These are phyloP conservation scores for Phenganax stokvisi DNA, from an alignment of 92 coral and sea anemone species.

Conservation along the genomic window DNA sequence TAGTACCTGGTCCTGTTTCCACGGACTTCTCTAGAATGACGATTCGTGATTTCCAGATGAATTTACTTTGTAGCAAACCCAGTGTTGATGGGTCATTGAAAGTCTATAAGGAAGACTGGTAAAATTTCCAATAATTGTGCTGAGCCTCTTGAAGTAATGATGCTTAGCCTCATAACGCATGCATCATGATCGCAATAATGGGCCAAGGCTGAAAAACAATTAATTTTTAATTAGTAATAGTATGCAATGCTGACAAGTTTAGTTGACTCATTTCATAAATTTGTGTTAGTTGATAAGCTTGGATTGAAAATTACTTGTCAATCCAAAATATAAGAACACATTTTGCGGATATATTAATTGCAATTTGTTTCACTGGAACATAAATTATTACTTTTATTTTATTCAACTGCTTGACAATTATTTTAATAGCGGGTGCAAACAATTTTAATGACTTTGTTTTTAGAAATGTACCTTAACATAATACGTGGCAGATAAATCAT, in stretches of 20 bases:
- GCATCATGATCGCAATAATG: neutral
- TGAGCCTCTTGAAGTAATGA: constrained; percentile 32
- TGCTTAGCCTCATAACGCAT: constrained; percentile 3
- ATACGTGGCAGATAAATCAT: constrained; percentile 62
- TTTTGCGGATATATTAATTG: too few species aligned
- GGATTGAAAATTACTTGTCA: too few species aligned
- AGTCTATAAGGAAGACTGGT: constrained; percentile 27
- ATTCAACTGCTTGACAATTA: too few species aligned
- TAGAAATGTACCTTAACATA: constrained; percentile 42
- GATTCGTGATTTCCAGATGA: constrained; percentile 15
- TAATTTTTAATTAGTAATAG: too few species aligned
- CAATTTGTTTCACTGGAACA: too few species aligned
- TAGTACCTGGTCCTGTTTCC: constrained; percentile 1
- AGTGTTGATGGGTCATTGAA: constrained; percentile 42
- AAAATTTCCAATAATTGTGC: neutral
- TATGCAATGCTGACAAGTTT: too few species aligned
- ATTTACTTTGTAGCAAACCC: constrained; percentile 42
- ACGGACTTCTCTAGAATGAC: neutral
- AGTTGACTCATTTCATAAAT: too few species aligned
- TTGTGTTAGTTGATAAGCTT: too few species aligned
- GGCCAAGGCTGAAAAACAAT: neutral
- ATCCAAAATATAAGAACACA: too few species aligned
- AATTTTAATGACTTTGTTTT: neutral
- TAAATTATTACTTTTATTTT: too few species aligned
- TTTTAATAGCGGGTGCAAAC: too few species aligned